phyloP scores from a whole-genome alignment of 2,113 vertebrate species.

The Ailuropoda melanoleuca region DNA sequence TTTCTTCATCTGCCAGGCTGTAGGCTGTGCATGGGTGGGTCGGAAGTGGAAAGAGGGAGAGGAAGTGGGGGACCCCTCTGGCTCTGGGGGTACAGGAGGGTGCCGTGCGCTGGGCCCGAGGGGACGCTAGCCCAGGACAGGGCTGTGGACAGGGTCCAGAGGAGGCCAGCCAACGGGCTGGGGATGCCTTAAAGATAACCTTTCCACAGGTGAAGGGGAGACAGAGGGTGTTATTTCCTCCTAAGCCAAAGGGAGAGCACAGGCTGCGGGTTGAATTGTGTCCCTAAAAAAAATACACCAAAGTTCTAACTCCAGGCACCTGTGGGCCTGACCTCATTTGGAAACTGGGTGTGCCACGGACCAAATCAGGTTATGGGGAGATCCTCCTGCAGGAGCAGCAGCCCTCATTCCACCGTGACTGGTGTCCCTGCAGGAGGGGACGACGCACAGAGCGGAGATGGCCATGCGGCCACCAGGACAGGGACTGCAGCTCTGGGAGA shows the following conservation, averaged over 20 bases:
- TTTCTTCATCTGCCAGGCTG: background rate
- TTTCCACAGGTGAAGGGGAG: background rate
- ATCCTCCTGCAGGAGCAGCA: background rate
- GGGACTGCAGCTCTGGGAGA: too few species aligned
- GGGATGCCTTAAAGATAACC: background rate
- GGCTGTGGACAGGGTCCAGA: background rate
- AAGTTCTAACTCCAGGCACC: background rate
- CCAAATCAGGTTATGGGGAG: background rate
- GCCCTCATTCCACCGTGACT: background rate
- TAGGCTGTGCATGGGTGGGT: background rate
- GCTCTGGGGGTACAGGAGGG: background rate
- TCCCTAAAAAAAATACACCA: fast-evolving
- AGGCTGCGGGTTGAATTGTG: too few species aligned
- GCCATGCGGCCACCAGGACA: too few species aligned
- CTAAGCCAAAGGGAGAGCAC: background rate
- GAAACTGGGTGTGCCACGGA: background rate
- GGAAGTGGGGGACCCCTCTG: background rate
- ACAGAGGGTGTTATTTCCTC: background rate
- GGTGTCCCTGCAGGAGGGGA: background rate
- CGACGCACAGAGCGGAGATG: background rate
- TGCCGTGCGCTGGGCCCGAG: background rate
- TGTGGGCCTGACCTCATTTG: background rate
- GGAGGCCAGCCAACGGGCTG: background rate
- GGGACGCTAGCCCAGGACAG: background rate
- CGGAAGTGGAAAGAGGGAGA: background rate